Percentiles rank a stretch among this genome's conserved stretches.
phyloP scores from a whole-genome alignment of 2,888 invertebrate genomes.

The Leptinotarsa juncta region DNA sequence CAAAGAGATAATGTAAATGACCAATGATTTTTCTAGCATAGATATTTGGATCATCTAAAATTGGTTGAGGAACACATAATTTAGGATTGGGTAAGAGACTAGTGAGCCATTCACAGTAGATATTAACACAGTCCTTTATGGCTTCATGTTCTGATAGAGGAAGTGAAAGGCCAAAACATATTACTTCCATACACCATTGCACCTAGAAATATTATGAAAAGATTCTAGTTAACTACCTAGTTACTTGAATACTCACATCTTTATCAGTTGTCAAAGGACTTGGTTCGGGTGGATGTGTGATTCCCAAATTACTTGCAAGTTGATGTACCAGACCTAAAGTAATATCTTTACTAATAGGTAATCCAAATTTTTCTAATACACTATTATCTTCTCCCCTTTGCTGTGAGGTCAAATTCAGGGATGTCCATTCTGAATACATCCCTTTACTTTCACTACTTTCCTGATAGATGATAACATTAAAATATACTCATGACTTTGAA shows the following conservation, averaged over 20 bases:
- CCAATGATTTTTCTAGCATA: constrained; percentile 91
- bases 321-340: constrained; percentile 84
- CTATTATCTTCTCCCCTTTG: constrained; percentile 76
- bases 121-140: constrained; percentile 94
- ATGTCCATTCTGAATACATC: constrained; percentile 90
- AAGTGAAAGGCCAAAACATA: constrained; percentile 91
- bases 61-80: constrained; percentile 88
- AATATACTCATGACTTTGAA: constrained; percentile 9
- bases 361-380: constrained; percentile 82
- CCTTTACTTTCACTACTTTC: constrained; percentile 76
- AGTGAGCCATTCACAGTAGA: constrained; percentile 97
- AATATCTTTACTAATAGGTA: constrained; percentile 81
- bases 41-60: constrained; percentile 88
- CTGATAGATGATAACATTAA: constrained; percentile 46
- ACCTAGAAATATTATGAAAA: constrained; percentile 71
- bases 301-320: constrained; percentile 77
- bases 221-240: not conserved
- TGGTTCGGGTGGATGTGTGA: constrained; percentile 84
- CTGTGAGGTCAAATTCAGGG: constrained; percentile 74
- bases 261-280: constrained; percentile 85
- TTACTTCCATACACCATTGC: constrained; percentile 86
- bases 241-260: constrained; percentile 72
- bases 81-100: constrained; percentile 87
- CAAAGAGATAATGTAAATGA: constrained; percentile 94
- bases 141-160: constrained; percentile 93